Conservation (phyloP, 2,113 vertebrate species). For the Oostethus manadensis region DNA sequence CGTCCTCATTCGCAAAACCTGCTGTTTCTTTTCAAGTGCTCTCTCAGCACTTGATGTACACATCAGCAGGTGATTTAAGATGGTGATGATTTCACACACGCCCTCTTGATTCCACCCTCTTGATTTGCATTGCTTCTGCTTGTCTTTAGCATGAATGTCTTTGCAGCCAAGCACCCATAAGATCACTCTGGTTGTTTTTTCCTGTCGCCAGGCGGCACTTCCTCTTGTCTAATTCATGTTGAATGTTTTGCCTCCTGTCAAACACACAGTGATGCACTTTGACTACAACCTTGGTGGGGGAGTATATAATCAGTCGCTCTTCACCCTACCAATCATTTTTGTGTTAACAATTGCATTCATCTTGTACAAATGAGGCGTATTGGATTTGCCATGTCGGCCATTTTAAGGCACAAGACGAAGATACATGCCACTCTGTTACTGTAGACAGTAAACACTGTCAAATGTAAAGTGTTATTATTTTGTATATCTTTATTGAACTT, state of each 20-base stretch:
- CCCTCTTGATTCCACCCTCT: conserved; percentile 4
- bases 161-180: conserved; percentile 12
- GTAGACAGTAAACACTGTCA: conserved; percentile 48
- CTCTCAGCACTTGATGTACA: conserved; percentile 1
- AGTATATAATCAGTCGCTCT: conserved; percentile 39
- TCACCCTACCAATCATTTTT: conserved; percentile 54
- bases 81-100: background rate
- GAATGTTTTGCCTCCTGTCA: conserved; percentile 52
- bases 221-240: conserved; percentile 23
- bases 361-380: conserved; percentile 56
- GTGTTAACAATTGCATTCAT: conserved; percentile 49
- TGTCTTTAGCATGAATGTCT: conserved; percentile 35
- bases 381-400: conserved; percentile 44
- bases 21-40: conserved; percentile 13
- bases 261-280: conserved; percentile 41
- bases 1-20: background rate
- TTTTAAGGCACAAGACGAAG: conserved; percentile 30
- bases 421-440: conserved; percentile 53
- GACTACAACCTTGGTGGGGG: conserved; percentile 13
- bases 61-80: background rate
- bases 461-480: conserved; percentile 48
- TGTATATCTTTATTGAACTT: conserved; percentile 35
- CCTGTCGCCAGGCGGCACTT: conserved; percentile 25
- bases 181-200: conserved; percentile 4
- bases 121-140: conserved; percentile 9